Base-by-base conservation (phyloP, 1,140 invertebrate genomes). In the Zaprionus vittiger region DNA sequence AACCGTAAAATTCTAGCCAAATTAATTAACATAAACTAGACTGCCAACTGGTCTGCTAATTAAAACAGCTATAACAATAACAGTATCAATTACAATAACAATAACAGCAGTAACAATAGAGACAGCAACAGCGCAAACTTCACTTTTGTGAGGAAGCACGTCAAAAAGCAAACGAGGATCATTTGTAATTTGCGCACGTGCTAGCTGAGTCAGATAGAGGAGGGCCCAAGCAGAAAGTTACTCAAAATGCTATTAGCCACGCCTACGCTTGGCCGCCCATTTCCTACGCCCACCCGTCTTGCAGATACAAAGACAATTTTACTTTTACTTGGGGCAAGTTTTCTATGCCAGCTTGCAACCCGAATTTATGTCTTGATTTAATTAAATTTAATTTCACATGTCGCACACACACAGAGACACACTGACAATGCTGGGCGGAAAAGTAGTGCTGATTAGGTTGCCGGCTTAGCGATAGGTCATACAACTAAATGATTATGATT, bases 311-410 rank as follows among this genome's bases (percentile, higher is more conserved):
- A 44, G 41, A 44, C 34, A 47, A 28, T 68, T 59, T 47, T 34
- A 49, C 24, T 41, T 67, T 62, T 38, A 59, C 56, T 66, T 81
- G 64, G 20, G 49, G 54, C 60, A 69, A 34, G 54, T 66, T 66
- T 37, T 38, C 31, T 20, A 28, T 68, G 24, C 24, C 20, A 31
- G 26, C 37, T 69, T 41, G 24, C 5, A 54, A 14, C 12, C 22
- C 38, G 34, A 63, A 64, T 83, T 81, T 84, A 71, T 79, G 78
- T 49, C 77, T 83, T 78, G 77, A 87, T 87, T 87, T 81, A 86
- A 85, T 86, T 85, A 79, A 87, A 84, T 76, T 76, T 70, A 77
- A 64, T 70, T 71, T 70, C 47, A 55, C 31, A 59, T 59, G 56
- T 52, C 44, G 31, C 26, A 34, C 38, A n/a, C 37, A 57, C n/a